These are phyloP conservation scores for Ceratina calcarata DNA, from an alignment of 1,140 invertebrate genomes.

Conservation along the genomic window DNA sequence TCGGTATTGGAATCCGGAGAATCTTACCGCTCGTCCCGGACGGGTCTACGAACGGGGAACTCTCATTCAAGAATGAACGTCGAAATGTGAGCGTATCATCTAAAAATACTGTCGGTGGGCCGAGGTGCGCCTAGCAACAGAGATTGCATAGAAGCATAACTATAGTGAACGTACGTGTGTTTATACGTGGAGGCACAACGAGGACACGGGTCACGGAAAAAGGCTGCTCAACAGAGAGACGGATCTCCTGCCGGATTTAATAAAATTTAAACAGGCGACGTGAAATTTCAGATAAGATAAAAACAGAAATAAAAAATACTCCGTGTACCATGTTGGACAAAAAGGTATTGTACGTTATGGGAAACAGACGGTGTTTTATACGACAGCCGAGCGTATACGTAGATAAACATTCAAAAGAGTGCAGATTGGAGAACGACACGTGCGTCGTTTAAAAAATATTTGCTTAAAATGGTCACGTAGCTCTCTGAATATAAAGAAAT, in stretches of 20 bases:
- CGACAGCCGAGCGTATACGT: not conserved
- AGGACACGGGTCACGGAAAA: constrained; percentile 69
- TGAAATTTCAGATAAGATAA: not conserved
- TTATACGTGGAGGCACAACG: constrained; percentile 68
- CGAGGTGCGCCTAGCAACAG: constrained; percentile 77
- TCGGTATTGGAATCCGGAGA: not conserved
- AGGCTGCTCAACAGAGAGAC: constrained; percentile 24
- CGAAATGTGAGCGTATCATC: constrained; percentile 73
- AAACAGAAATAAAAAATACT: not conserved
- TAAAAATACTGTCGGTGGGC: constrained; percentile 75
- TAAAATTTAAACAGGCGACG: not conserved
- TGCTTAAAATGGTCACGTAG: not conserved
- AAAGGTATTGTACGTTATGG: constrained; percentile 3
- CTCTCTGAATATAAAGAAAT: not conserved
- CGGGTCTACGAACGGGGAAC: constrained; percentile 14
- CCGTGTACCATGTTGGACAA: not conserved
- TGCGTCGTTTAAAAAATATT: not conserved
- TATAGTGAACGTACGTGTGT: constrained; percentile 67
- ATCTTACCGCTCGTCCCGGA: constrained; percentile 28
- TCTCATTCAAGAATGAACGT: constrained; percentile 60
- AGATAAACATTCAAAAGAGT: constrained; percentile 17
- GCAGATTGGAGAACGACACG: constrained; percentile 23
- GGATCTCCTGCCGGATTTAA: not conserved
- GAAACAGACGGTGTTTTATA: constrained; percentile 21
- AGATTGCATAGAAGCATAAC: constrained; percentile 75